Conservation (phyloP, 2,113 vertebrate species). For the Oncorhynchus kisutch region DNA sequence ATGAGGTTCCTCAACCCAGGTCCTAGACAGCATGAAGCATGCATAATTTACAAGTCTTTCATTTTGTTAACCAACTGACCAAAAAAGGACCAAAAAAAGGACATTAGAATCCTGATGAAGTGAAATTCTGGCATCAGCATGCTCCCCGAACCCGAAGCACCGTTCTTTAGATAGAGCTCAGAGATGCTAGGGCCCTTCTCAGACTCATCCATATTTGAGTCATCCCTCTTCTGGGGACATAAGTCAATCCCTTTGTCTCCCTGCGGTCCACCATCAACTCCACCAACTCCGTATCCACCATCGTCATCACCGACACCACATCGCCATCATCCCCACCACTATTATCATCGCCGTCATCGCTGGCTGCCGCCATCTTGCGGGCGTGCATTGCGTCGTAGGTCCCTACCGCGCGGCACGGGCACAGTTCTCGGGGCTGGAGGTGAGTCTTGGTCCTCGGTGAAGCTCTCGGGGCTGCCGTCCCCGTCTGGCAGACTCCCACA, state of each 20-base stretch:
- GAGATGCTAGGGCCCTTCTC: constrained; percentile 39
- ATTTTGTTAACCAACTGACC: not conserved
- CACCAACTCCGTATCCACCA: not conserved
- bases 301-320: not conserved
- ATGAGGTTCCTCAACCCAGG: constrained; percentile 29
- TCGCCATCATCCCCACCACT: not conserved
- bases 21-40: constrained; percentile 56
- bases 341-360: constrained; percentile 79
- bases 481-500: constrained; percentile 90
- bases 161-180: constrained; percentile 37
- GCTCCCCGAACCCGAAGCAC: constrained; percentile 10
- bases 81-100: not conserved
- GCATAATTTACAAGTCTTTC: constrained; percentile 65
- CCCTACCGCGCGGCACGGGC: constrained; percentile 73
- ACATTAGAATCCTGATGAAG: not conserved
- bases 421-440: constrained; percentile 69
- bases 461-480: constrained; percentile 90
- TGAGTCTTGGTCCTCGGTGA: constrained; percentile 80
- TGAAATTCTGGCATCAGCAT: constrained; percentile 26
- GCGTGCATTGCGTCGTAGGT: constrained; percentile 82
- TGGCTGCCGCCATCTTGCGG: constrained; percentile 79
- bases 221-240: not conserved
- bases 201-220: not conserved
- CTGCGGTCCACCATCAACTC: constrained; percentile 18
- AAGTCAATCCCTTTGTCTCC: constrained; percentile 19